Evolutionary conservation across 1,140 invertebrate species (phyloP).

Genomic region (Drosophila guanche): DNA sequence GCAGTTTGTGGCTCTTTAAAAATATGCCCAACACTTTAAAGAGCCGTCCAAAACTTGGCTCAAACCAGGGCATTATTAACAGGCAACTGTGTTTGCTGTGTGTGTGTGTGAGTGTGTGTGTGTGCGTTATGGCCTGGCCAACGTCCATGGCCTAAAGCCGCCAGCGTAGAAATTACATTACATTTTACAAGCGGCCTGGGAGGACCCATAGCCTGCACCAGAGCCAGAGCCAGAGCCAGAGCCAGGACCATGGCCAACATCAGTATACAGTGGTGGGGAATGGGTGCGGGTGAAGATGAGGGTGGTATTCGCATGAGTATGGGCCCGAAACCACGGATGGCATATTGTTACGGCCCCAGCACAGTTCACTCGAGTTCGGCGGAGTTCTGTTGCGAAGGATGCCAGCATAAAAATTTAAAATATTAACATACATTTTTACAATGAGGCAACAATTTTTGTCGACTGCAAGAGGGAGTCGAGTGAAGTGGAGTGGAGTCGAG

Average conservation of each 20-base stretch:
- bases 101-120: conserved; percentile 13
- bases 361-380: conserved; percentile 25
- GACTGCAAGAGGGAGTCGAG: not conserved
- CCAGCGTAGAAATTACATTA: conserved; percentile 65
- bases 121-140: conserved; percentile 29
- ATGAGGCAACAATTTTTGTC: conserved; percentile 56
- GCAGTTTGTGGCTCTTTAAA: conserved; percentile 58
- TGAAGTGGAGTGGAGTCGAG: no score
- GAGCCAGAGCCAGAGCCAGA: conserved; percentile 11
- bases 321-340: conserved; percentile 23
- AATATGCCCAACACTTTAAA: conserved; percentile 53
- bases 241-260: conserved; percentile 23
- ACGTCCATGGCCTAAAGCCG: conserved; percentile 53
- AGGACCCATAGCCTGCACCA: not conserved
- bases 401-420: conserved; percentile 55
- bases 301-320: not conserved
- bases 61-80: conserved; percentile 38
- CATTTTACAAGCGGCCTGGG: conserved; percentile 50
- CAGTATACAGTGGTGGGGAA: conserved; percentile 17
- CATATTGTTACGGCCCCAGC: conserved; percentile 29
- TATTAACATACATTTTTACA: conserved; percentile 66
- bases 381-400: conserved; percentile 7
- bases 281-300: not conserved
- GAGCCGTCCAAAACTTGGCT: conserved; percentile 5
- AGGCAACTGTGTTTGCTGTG: conserved; percentile 16